Conservation (phyloP, 2,113 vertebrate genomes). For the Nannobrachium achirus region DNA sequence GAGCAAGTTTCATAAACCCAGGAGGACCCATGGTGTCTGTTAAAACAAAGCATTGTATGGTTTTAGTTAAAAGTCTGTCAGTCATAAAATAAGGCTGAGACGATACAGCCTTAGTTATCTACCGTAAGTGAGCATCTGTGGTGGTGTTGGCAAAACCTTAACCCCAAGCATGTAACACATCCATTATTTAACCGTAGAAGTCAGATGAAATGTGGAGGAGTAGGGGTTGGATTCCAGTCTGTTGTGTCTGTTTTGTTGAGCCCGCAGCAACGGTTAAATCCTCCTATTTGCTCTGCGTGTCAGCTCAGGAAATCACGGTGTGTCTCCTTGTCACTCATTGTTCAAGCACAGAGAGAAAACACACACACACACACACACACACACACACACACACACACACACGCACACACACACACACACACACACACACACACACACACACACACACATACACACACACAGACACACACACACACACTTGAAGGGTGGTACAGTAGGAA, state of each 20-base stretch:
- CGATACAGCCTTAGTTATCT: too few relatives aligned
- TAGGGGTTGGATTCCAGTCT: neutral
- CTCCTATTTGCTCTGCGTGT: constrained; percentile 30
- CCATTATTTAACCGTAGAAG: too few relatives aligned
- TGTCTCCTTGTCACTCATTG: constrained; percentile 39
- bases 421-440: constrained; percentile 22
- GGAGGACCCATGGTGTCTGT: too few relatives aligned
- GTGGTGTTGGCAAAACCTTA: too few relatives aligned
- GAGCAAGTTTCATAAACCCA: too few relatives aligned
- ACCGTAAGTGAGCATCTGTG: too few relatives aligned
- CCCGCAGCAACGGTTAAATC: constrained; percentile 19
- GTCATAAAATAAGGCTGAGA: too few relatives aligned
- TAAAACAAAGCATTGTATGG: too few relatives aligned
- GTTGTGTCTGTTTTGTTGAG: constrained; percentile 19
- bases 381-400: neutral
- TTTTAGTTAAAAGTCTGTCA: too few relatives aligned
- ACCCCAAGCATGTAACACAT: too few relatives aligned
- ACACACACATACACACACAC: constrained; percentile 12
- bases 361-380: neutral
- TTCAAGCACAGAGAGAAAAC: neutral
- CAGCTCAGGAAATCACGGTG: constrained; percentile 31
- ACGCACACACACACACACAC: constrained; percentile 6
- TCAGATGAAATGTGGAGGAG: too few relatives aligned
- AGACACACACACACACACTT: constrained; percentile 50
- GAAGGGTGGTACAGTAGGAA: constrained; percentile 58